These are phyloP conservation scores for Amorpha juglandis DNA, from an alignment of 2,888 invertebrate genomes.

Conservation along the genomic window DNA sequence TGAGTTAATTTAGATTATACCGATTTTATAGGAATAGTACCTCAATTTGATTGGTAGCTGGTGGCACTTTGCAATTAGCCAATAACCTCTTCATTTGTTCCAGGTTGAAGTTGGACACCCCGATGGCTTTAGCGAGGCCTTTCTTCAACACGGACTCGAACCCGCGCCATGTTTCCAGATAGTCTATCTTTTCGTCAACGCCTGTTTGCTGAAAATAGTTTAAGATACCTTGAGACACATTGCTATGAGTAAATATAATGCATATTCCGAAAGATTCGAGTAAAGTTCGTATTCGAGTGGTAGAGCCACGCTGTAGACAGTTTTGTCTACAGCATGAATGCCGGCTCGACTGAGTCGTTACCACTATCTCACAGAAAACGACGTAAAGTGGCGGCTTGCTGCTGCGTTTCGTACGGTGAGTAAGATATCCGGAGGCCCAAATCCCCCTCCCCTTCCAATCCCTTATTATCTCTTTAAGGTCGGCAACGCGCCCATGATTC, in stretches of 20 bases:
- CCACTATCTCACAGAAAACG: no score
- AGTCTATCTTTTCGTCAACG: constrained; percentile 87
- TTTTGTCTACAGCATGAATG: no score
- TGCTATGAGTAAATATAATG: neutral
- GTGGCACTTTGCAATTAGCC: constrained; percentile 83
- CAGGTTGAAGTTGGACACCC: constrained; percentile 91
- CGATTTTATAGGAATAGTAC: constrained; percentile 43
- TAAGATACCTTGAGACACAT: neutral
- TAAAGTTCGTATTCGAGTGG: no score
- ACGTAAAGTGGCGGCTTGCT: no score
- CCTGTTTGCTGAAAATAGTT: constrained; percentile 62
- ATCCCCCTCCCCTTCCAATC: no score
- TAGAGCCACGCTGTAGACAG: no score
- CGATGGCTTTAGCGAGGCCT: constrained; percentile 88
- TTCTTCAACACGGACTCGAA: constrained; percentile 88
- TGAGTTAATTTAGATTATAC: no score
- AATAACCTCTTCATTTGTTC: constrained; percentile 88
- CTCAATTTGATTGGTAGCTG: constrained; percentile 84
- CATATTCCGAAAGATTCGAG: neutral
- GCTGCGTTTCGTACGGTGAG: no score
- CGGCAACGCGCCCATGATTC: no score
- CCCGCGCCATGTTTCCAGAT: constrained; percentile 89
- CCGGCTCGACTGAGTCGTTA: no score
- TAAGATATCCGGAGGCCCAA: no score
- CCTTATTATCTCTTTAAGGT: no score